Percentiles rank a stretch among this genome's conserved stretches.
These are phyloP conservation scores for Cyanocitta stelleri DNA, from an alignment of 2,113 vertebrate species.

Conservation along the genomic window DNA sequence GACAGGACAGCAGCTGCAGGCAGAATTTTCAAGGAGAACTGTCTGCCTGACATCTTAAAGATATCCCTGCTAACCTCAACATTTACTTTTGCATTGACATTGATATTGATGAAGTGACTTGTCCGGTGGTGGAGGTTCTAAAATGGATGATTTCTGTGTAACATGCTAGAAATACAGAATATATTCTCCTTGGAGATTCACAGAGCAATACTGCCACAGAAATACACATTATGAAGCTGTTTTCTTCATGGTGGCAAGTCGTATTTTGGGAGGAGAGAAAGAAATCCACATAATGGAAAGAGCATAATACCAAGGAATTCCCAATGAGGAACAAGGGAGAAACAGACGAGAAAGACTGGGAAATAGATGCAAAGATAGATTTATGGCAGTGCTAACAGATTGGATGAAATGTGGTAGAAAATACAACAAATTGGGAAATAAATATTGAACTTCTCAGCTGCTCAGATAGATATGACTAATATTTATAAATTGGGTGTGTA, in stretches of 20 bases:
- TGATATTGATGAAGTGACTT: slow-evolving; percentile 47
- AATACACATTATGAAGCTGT: background rate
- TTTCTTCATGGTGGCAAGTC: background rate
- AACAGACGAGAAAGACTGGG: background rate
- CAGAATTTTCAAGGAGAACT: slow-evolving; percentile 24
- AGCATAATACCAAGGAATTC: background rate
- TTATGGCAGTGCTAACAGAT: background rate
- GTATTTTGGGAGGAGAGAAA: background rate
- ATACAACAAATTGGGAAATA: background rate
- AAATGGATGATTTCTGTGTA: slow-evolving; percentile 51
- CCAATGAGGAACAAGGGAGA: background rate
- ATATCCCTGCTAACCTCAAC: background rate
- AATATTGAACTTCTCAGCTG: background rate
- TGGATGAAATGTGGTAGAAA: slow-evolving; percentile 29
- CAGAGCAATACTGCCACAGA: background rate
- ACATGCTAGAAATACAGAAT: slow-evolving; percentile 32
- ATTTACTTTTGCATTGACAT: background rate
- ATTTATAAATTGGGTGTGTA: background rate
- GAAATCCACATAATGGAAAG: background rate
- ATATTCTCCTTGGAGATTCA: background rate
- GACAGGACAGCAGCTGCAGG: background rate
- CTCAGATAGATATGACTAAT: background rate
- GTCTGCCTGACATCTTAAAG: background rate
- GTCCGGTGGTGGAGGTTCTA: slow-evolving; percentile 26
- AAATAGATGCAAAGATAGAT: background rate